A percentile compares a stretch with the other conserved stretches of the same genome.
phyloP scores from a whole-genome alignment of 2,797 vertebrate species.

The Pseudomugil gertrudae region DNA sequence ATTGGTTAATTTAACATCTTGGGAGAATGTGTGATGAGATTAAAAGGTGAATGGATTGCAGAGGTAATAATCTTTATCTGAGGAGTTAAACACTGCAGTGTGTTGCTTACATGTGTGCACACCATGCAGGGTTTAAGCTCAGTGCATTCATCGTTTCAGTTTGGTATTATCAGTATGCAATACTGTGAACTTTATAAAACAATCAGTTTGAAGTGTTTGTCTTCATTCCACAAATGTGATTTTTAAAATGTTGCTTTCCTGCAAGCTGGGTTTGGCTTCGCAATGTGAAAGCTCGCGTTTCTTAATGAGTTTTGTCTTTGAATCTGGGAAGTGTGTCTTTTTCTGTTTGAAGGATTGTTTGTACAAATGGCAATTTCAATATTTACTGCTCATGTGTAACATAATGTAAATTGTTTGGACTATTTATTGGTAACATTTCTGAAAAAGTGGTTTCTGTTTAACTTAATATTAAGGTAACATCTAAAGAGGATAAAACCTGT shows the following conservation, averaged over 20 bases:
- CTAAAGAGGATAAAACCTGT: conserved; percentile 83
- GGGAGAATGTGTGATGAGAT: conserved; percentile 1
- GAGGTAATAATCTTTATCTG: not conserved
- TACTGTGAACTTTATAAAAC: conserved; percentile 30
- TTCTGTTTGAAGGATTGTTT: conserved; percentile 65
- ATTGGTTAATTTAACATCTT: conserved; percentile 11
- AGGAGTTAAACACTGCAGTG: not conserved
- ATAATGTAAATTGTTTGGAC: conserved; percentile 94
- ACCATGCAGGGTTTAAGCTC: not conserved
- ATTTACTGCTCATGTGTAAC: conserved; percentile 92
- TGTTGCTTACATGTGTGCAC: not conserved
- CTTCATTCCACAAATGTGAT: conserved; percentile 45
- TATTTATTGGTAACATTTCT: conserved; percentile 95
- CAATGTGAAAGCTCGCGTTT: conserved; percentile 38
- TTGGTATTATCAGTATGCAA: conserved; percentile 57
- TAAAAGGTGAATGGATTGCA: not conserved
- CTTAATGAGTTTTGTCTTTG: conserved; percentile 40
- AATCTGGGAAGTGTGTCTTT: conserved; percentile 35
- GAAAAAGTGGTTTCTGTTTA: conserved; percentile 86
- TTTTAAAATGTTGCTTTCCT: conserved; percentile 30
- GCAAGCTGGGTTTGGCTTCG: conserved; percentile 33
- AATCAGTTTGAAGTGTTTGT: conserved; percentile 15
- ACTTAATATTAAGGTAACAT: conserved; percentile 88
- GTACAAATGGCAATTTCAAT: conserved; percentile 83
- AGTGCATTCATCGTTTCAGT: conserved; percentile 28